phyloP scores from a whole-genome alignment of 2,888 invertebrate species.

The Mystacides longicornis region DNA sequence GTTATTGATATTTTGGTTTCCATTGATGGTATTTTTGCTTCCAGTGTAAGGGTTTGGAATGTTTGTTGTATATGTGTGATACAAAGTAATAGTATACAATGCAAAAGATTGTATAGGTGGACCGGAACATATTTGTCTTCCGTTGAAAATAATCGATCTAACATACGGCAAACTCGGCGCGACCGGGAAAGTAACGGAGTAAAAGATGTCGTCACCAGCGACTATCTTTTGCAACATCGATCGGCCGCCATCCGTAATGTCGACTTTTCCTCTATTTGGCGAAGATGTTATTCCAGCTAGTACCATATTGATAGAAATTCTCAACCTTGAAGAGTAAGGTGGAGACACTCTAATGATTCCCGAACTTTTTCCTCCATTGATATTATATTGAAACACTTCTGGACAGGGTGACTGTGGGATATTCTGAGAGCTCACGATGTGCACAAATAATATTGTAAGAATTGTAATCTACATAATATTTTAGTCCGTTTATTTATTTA shows the following conservation, averaged over 20 bases:
- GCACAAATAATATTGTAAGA: too few species aligned
- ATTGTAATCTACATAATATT: too few species aligned
- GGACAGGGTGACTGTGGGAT: constrained; percentile 22
- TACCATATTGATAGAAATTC: constrained; percentile 15
- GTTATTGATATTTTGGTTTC: not conserved
- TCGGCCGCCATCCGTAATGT: constrained; percentile 6
- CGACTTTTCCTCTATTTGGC: constrained; percentile 11
- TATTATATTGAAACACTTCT: constrained; percentile 20
- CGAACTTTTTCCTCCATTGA: constrained; percentile 17
- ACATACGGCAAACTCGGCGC: constrained; percentile 32
- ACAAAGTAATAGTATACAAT: not conserved
- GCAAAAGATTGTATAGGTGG: constrained; percentile 26
- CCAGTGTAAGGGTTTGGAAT: not conserved
- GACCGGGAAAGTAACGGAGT: constrained; percentile 34
- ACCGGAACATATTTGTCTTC: constrained; percentile 33
- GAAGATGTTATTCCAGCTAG: constrained; percentile 9
- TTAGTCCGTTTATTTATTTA: too few species aligned
- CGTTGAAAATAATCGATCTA: constrained; percentile 34
- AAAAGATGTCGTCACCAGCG: constrained; percentile 31
- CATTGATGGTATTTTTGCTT: not conserved
- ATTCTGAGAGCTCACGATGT: not conserved
- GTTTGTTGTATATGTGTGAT: not conserved
- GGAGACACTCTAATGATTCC: constrained; percentile 18
- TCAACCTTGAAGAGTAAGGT: constrained; percentile 12
- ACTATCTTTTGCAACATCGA: constrained; percentile 28